Base-by-base conservation (phyloP, 2,888 invertebrate species). In the Sthenelais limicola region DNA sequence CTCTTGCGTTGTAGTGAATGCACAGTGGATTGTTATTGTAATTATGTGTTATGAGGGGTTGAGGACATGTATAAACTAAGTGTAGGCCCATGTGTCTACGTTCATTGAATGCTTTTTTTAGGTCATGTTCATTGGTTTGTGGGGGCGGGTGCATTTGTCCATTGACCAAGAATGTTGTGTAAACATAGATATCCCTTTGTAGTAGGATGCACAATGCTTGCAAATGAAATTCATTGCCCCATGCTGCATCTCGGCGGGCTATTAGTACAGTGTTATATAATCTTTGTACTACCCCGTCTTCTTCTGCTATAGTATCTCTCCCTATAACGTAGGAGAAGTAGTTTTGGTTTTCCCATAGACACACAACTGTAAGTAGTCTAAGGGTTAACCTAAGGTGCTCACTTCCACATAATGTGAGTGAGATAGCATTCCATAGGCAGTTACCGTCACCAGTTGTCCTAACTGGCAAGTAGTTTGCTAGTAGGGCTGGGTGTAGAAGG, bases 181-280 rank as follows among this genome's bases (percentile, higher is more conserved):
- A 52, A 1, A 52, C 52, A 52, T 28, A 52, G 15, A 52, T 52
- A 30, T 52, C 52, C 15, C 21, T 52, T 15, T 52, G 52, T 24
- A 52, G 26, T 9, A 3, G 3, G 15, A 52, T 52, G 30, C 28
- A 3, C 52, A 52, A 2, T 24, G 52, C 52, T 24, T n/a, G 21
- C 15, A 52, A 5, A 15, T 52, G 52, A 21, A 52, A 52, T 3
- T 52, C 21, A 52, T 52, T 52, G 24, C 52, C 52, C 52, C 52
- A 52, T n/a, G 3, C 52, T n/a, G 9, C 30, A 52, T 52, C 52
- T 4, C 12, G 24, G 9, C 52, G 24, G 15, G 52, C 52, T 52
- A 2, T 52, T 12, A 28, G 52, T 4, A 52, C 2, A 28, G 24
- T 3, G 5, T 24, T 4, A 3, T 52, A 3, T 1, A 52, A 12